Evolutionary conservation across 37 sponge, comb jelly and placozoan genomes (phyloP), one percentile per base, ranked within the genome.

Genomic region (Cliona cf. orientalis): DNA sequence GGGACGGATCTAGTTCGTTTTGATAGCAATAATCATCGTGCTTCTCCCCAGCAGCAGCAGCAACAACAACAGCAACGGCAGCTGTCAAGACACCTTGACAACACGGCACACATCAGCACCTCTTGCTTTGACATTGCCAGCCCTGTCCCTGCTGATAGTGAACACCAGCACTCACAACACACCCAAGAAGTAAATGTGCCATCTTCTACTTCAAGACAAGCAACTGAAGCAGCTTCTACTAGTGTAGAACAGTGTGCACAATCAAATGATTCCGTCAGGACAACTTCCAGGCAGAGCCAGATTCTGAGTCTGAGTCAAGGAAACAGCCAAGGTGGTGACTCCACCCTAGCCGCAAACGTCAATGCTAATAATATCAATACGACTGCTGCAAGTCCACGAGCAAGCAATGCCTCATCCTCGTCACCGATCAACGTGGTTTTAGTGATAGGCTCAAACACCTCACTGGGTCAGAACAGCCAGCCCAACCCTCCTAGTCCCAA

Each of bases 291-390:
- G 28, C 23, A 3, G 56, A 41, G 31, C 55, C 21, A 31, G 5
- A 6, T 22, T 34, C 6, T 1, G 14, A 21, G 26, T 17, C 1
- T 42, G 25, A n/a, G n/a, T n/a, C 35, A 1, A 22, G 59, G 76
- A 33, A 14, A 22, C n/a, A 6, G 0, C 28, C 28, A n/a, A 45
- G 17, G 36, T 44, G 63, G 5, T 1, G 36, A 42, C 64, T 6
- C 62, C 9, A 60, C 12, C 14, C 17, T 41, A 6, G 36, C 22
- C 37, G 63, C 42, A 26, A 61, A 59, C 44, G 32, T 33, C 14
- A 80, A 80, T 53, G 56, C 67, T 34, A 80, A 80, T 55, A 36
- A 41, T 59, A 60, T 42, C 61, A 75, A 80, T 58, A 66, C 34
- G 31, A 80, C 67, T 19, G 67, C 57, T 21, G 55, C 80, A 35